Evolutionary conservation across 2,113 vertebrate species (phyloP), one percentile per base, ranked within the genome.

Genomic region (Geothlypis trichas): DNA sequence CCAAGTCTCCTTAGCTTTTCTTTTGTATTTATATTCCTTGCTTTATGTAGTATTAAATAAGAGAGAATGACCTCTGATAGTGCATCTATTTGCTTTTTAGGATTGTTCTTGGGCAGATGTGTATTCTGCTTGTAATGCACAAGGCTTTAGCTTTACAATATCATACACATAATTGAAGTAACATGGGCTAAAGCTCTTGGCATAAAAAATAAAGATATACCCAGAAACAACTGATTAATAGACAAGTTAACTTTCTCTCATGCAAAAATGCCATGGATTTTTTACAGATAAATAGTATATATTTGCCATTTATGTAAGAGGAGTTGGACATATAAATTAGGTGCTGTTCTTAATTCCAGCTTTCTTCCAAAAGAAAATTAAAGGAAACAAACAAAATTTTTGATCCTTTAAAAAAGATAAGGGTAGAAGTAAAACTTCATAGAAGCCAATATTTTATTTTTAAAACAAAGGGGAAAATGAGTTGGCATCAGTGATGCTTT

Each of bases 371-470:
- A 83, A 89, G 71, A 95, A 94, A 92, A 87, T 86, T 66, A 89
- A 90, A 87, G 33, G 42, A 89, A 94, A 51, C 7, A 61, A 88
- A 69, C 37, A 59, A 66, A 69, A 92, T 49, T 84, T 85, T 37
- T 75, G 41, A 90, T 92, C 47, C 33, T 88, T 89, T 88, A 51
- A n/a, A 90, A 78, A 85, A 89, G 88, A 95, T 66, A 73, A 41
- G n/a, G 5, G 23, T 85, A 61, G 85, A 82, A 88, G 67, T 84
- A 87, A 97, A 87, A 82, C 77, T 96, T 87, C 54, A 69, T 69
- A 79, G 93, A 94, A 94, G 61, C 59, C 81, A 93, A 85, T 91
- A 95, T 95, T 95, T 90, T 93, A 82, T 90, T 95, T 94, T 94
- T 91, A 84, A 93, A 97, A 97, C 90, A 46, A 61, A 95, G 85